Conservation (phyloP, 1,140 invertebrate species). For the Euura saliciscinereae region DNA sequence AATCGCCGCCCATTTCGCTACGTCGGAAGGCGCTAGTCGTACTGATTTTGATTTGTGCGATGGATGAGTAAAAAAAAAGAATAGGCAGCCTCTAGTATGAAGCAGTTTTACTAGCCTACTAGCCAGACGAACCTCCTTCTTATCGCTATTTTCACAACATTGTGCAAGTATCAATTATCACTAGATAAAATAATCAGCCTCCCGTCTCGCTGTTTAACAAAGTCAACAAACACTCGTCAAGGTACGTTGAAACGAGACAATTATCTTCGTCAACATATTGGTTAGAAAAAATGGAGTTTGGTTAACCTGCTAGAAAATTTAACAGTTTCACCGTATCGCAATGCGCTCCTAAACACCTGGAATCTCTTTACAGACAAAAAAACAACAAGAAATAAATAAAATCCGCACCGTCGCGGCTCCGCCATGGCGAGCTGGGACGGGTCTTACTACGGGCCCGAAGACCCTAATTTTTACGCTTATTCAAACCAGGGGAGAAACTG, state of each 20-base stretch:
- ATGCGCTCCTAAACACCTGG: background rate
- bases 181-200: too few relatives aligned
- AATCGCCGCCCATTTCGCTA: background rate
- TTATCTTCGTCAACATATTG: background rate
- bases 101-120: background rate
- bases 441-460: conserved; percentile 46
- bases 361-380: background rate
- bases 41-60: background rate
- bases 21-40: background rate
- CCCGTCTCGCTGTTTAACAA: too few relatives aligned
- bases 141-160: background rate
- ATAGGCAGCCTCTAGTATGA: background rate
- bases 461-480: conserved; percentile 41
- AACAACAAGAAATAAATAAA: background rate
- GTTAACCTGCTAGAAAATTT: background rate
- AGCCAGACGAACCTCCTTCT: background rate
- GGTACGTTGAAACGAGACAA: background rate
- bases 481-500: conserved; percentile 34
- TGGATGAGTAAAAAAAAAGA: background rate
- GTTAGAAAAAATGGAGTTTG: background rate
- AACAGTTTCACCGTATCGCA: background rate
- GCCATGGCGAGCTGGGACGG: conserved; percentile 57
- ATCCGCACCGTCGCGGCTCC: background rate
- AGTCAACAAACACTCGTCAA: background rate
- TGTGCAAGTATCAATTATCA: background rate